These are phyloP conservation scores for Callospermophilus lateralis DNA, from an alignment of 2,113 vertebrate genomes.

Conservation along the genomic window DNA sequence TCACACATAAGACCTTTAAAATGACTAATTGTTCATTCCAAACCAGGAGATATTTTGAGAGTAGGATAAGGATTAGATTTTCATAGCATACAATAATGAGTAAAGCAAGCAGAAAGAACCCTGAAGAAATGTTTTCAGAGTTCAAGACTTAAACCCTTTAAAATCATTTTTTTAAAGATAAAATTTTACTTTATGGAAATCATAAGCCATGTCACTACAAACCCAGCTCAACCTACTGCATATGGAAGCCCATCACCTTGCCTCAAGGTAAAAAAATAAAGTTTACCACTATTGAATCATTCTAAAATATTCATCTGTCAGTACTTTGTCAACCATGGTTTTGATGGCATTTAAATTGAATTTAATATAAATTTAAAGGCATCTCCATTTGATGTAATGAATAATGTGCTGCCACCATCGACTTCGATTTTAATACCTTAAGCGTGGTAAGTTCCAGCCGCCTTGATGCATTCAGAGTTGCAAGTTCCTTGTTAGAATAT, in stretches of 20 bases:
- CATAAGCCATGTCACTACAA: constrained; percentile 63
- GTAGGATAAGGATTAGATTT: constrained; percentile 22
- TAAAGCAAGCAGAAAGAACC: constrained; percentile 50
- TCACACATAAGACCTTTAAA: neutral
- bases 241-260: constrained; percentile 59
- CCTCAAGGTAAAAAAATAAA: constrained; percentile 69
- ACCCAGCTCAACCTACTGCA: constrained; percentile 41
- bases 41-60: constrained; percentile 36
- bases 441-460: neutral
- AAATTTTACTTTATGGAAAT: constrained; percentile 72
- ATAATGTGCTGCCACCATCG: constrained; percentile 60
- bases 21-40: constrained; percentile 33
- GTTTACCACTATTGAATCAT: constrained; percentile 65
- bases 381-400: constrained; percentile 61
- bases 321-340: constrained; percentile 77
- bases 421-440: constrained; percentile 64
- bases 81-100: constrained; percentile 11
- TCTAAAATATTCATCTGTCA: constrained; percentile 74
- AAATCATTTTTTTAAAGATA: constrained; percentile 62
- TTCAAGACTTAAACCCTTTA: constrained; percentile 55
- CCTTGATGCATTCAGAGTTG: neutral
- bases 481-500: constrained; percentile 22
- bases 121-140: constrained; percentile 51
- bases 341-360: constrained; percentile 80
- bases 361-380: constrained; percentile 80